Conservation (phyloP, 1,140 invertebrate genomes). For the Notospermus geniculatus region DNA sequence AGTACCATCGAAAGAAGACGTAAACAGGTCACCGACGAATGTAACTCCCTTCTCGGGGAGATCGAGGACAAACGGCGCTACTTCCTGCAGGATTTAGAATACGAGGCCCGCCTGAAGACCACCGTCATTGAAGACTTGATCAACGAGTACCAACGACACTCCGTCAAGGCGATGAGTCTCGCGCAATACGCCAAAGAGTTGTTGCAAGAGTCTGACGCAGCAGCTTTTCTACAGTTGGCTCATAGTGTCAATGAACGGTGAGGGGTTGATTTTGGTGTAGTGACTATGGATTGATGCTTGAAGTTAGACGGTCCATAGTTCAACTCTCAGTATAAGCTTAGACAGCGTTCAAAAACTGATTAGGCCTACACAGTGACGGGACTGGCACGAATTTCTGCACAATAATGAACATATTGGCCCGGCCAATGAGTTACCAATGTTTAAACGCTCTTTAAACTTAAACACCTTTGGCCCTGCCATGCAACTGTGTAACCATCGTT, state of each 20-base stretch:
- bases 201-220: slow-evolving; percentile 25
- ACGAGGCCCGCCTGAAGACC: slow-evolving; percentile 36
- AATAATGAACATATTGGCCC: no score
- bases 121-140: slow-evolving; percentile 33
- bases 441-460: not conserved
- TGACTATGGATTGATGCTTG: no score
- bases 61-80: slow-evolving; percentile 45
- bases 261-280: no score
- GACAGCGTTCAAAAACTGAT: no score
- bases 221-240: slow-evolving; percentile 31
- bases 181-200: slow-evolving; percentile 32
- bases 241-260: slow-evolving; percentile 37
- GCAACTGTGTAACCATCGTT: no score
- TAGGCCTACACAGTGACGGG: no score
- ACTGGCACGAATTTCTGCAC: no score
- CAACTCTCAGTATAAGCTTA: no score
- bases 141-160: slow-evolving; percentile 31
- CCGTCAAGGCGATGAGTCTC: slow-evolving; percentile 30
- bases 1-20: slow-evolving; percentile 28
- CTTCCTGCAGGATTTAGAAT: slow-evolving; percentile 46
- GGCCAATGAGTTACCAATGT: not conserved
- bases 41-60: slow-evolving; percentile 42
- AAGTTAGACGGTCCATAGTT: no score
- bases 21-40: slow-evolving; percentile 41
- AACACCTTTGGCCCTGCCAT: not conserved